Evolutionary conservation across 2,888 invertebrate species (phyloP).

Genomic region (Tetropium fuscum): DNA sequence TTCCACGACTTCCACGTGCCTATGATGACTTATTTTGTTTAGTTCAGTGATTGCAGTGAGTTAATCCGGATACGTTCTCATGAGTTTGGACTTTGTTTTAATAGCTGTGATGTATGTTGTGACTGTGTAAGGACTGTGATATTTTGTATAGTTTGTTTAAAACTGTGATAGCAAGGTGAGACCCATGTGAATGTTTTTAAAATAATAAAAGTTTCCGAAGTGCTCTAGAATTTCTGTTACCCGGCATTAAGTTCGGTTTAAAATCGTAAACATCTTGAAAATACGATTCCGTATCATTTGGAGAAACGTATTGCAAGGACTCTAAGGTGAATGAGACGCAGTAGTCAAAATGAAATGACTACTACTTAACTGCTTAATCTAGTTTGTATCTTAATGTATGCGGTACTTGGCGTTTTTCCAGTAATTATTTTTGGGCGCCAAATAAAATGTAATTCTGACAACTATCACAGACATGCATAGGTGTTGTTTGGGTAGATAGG

Average conservation of each 20-base stretch:
- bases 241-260: not conserved
- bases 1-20: not conserved
- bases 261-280: not conserved
- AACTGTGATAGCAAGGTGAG: constrained; percentile 25
- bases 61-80: not conserved
- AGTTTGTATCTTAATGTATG: no score
- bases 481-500: constrained; percentile 15
- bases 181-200: not conserved
- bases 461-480: constrained; percentile 2
- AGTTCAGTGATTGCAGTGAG: constrained; percentile 13
- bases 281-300: not conserved
- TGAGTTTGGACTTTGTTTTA: constrained; percentile 20
- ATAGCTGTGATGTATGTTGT: constrained; percentile 19
- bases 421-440: constrained; percentile 22
- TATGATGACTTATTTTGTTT: not conserved
- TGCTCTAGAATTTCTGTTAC: not conserved
- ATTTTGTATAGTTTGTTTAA: constrained; percentile 12
- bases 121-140: constrained; percentile 17
- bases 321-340: constrained; percentile 20
- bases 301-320: constrained; percentile 8
- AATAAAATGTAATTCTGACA: not conserved
- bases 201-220: constrained; percentile 6
- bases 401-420: constrained; percentile 6
- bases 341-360: not conserved
- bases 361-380: no score